Percentiles rank a stretch among this genome's conserved stretches.
phyloP scores from a whole-genome alignment of 2,113 vertebrate genomes.

The Gallinago media region DNA sequence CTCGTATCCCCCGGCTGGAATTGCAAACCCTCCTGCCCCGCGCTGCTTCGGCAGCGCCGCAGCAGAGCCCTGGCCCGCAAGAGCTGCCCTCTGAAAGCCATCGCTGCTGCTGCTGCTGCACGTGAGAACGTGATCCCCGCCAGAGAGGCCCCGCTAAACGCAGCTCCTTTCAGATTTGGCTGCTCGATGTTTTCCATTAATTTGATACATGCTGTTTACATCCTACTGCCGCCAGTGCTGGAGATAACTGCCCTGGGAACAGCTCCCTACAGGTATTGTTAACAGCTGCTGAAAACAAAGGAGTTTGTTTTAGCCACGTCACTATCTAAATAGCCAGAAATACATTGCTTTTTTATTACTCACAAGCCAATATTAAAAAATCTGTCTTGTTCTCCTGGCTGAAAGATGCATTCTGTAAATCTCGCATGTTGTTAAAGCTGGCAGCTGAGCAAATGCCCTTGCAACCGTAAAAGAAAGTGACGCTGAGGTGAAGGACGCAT shows the following conservation, averaged over 20 bases:
- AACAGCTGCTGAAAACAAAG: constrained; percentile 65
- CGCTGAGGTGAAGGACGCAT: fast-evolving
- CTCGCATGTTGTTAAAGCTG: not conserved
- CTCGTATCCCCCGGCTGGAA: fast-evolving
- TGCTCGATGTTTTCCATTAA: constrained; percentile 49
- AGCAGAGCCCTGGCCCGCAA: not conserved
- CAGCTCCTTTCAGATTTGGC: not conserved
- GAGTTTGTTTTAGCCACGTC: constrained; percentile 52
- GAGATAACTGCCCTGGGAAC: constrained; percentile 67
- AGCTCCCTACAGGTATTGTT: constrained; percentile 53
- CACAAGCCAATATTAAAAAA: not conserved
- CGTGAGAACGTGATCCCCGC: not conserved
- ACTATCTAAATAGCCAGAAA: constrained; percentile 51
- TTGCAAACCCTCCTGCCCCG: not conserved
- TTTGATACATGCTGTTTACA: constrained; percentile 54
- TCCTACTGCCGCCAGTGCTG: not conserved
- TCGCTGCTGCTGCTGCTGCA: not conserved
- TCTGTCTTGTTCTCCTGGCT: not conserved
- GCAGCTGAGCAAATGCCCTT: not conserved
- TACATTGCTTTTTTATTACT: not conserved
- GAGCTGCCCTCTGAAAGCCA: not conserved
- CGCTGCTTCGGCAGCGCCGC: fast-evolving
- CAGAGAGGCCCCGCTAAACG: not conserved
- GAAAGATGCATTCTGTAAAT: not conserved
- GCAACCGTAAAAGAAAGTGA: not conserved